These are phyloP conservation scores for Eugnorisma glareosa DNA, from an alignment of 2,888 invertebrate species.

Conservation along the genomic window DNA sequence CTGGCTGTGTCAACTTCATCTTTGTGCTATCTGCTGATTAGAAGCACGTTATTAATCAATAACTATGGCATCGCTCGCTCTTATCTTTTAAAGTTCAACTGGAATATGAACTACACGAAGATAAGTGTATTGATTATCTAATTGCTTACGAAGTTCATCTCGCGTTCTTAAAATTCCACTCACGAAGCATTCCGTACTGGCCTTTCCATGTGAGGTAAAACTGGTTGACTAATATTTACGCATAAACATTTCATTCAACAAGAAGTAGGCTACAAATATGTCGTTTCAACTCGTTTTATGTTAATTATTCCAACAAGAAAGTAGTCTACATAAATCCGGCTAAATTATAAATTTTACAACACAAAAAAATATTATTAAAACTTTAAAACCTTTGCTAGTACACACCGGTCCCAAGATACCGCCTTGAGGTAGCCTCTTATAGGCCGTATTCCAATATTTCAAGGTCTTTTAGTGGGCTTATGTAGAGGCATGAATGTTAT, in stretches of 20 bases:
- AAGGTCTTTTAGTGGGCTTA: neutral
- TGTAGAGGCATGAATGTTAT: slow-evolving; percentile 8
- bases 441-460: slow-evolving; percentile 20
- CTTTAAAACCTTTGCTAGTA: neutral
- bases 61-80: slow-evolving; percentile 29
- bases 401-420: neutral
- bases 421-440: slow-evolving; percentile 33
- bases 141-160: slow-evolving; percentile 40
- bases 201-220: slow-evolving; percentile 39
- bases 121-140: slow-evolving; percentile 48
- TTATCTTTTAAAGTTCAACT: slow-evolving; percentile 62
- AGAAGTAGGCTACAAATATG: neutral
- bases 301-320: slow-evolving; percentile 5
- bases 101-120: slow-evolving; percentile 36
- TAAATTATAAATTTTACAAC: neutral
- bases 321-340: neutral
- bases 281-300: slow-evolving; percentile 3
- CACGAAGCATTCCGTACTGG: slow-evolving; percentile 11
- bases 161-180: slow-evolving; percentile 42
- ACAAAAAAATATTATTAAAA: neutral
- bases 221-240: slow-evolving; percentile 36
- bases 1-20: slow-evolving; percentile 27
- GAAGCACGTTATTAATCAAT: slow-evolving; percentile 42
- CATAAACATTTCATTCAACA: slow-evolving; percentile 16
- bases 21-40: slow-evolving; percentile 43